Percentiles rank a stretch among this genome's conserved stretches.
These are phyloP conservation scores for Dicentrarchus labrax DNA, from an alignment of 2,113 vertebrate species.

Conservation along the genomic window DNA sequence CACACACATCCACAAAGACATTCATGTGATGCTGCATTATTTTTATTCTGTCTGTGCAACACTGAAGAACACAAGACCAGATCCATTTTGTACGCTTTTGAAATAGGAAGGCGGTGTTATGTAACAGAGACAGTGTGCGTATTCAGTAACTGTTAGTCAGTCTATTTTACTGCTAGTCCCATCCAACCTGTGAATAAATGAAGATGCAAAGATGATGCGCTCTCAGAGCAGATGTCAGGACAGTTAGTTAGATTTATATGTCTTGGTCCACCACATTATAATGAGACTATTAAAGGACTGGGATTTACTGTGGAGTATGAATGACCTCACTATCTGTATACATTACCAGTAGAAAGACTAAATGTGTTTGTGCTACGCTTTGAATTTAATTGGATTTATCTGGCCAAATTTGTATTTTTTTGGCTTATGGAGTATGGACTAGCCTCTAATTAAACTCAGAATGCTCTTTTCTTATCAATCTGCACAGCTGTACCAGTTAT, in stretches of 20 bases:
- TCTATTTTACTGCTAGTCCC: background rate
- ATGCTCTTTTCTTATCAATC: conserved; percentile 33
- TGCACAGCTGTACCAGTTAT: background rate
- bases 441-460: conserved; percentile 30
- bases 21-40: background rate
- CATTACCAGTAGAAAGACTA: background rate
- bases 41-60: conserved; percentile 6
- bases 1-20: background rate
- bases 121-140: background rate
- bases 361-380: conserved; percentile 18
- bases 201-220: background rate
- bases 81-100: background rate
- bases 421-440: background rate
- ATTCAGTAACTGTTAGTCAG: background rate
- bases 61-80: background rate
- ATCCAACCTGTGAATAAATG: background rate
- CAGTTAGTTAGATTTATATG: conserved; percentile 4
- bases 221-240: background rate
- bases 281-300: background rate
- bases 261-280: background rate
- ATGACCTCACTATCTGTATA: conserved; percentile 7
- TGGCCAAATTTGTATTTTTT: background rate
- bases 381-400: conserved; percentile 20
- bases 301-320: background rate
- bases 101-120: background rate